phyloP scores from a whole-genome alignment of 2,888 invertebrate species.

The Poecilus cupreus region DNA sequence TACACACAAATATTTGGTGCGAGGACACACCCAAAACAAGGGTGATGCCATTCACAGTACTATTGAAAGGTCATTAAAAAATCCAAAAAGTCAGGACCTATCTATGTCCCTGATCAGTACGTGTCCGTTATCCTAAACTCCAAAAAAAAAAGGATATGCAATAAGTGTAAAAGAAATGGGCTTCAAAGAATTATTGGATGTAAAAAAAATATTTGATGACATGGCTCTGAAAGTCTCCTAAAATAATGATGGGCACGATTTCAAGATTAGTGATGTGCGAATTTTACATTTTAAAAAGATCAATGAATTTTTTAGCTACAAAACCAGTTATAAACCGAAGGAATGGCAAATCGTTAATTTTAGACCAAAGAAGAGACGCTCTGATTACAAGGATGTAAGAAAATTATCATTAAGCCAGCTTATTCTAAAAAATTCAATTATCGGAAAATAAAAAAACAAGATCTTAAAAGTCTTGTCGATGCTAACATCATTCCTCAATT shows the following conservation, averaged over 20 bases:
- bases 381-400: conserved; percentile 10
- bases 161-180: conserved; percentile 58
- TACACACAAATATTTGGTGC: conserved; percentile 9
- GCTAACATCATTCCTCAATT: not conserved
- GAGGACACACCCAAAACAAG: not conserved
- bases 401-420: conserved; percentile 9
- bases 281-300: conserved; percentile 9
- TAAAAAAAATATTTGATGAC: conserved; percentile 59
- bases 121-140: conserved; percentile 59
- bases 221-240: conserved; percentile 14
- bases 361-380: conserved; percentile 1
- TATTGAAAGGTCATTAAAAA: conserved; percentile 1
- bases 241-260: conserved; percentile 9
- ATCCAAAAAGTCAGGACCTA: conserved; percentile 6
- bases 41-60: conserved; percentile 2
- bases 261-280: not conserved
- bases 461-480: not conserved
- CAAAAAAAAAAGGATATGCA: conserved; percentile 60
- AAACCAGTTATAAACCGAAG: not conserved
- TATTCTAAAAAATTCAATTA: not conserved
- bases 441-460: not conserved
- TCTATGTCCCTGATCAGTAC: conserved; percentile 28
- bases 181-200: conserved; percentile 60
- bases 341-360: not conserved
- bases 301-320: not conserved